phyloP scores from a whole-genome alignment of 2,888 invertebrate genomes.

The Malachius bipustulatus region DNA sequence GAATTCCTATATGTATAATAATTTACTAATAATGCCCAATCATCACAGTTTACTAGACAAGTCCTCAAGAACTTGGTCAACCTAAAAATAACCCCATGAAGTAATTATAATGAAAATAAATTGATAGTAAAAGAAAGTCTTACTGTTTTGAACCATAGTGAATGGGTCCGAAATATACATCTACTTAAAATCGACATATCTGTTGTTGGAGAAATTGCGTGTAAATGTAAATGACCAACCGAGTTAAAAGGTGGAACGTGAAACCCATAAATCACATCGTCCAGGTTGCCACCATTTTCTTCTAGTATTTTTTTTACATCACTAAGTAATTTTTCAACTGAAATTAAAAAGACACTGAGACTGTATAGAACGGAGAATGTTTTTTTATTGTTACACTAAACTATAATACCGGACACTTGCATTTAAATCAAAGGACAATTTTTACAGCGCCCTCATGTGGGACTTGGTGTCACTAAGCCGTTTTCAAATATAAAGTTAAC shows the following conservation, averaged over 20 bases:
- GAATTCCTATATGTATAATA: no score
- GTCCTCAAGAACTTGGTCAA: background rate
- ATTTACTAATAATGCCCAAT: no score
- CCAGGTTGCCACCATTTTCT: constrained; percentile 37
- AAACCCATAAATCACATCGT: constrained; percentile 55
- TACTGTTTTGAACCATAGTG: constrained; percentile 77
- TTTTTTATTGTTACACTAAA: no score
- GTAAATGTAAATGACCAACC: constrained; percentile 73
- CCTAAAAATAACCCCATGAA: background rate
- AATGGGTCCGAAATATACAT: constrained; percentile 57
- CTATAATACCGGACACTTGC: no score
- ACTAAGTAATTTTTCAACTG: constrained; percentile 57
- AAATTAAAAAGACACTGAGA: constrained; percentile 6
- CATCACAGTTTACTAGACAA: constrained; percentile 1
- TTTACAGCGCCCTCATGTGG: no score
- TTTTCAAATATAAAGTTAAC: no score
- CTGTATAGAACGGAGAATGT: no score
- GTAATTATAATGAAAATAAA: no score
- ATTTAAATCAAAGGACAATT: no score
- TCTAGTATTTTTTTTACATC: constrained; percentile 42
- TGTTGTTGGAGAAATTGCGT: constrained; percentile 67
- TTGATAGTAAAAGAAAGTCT: no score
- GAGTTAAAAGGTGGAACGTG: constrained; percentile 87
- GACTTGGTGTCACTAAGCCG: no score
- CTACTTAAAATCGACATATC: constrained; percentile 56